Percentiles rank a stretch among this genome's conserved stretches.
These are phyloP conservation scores for Trichogramma dendrolimi DNA, from an alignment of 2,888 invertebrate genomes.

Conservation along the genomic window DNA sequence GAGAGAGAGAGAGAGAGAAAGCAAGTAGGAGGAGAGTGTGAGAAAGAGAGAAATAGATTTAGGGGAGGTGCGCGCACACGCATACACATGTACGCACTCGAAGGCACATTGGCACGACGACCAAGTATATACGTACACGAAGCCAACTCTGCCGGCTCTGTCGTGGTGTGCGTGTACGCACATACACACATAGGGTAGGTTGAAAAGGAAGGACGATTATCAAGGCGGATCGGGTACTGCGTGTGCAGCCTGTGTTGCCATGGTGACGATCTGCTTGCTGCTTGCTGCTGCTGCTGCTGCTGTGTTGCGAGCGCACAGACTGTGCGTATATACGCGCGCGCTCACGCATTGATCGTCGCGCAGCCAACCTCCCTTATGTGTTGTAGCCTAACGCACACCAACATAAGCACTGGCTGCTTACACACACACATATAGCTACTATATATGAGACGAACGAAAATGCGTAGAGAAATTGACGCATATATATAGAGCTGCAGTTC, in stretches of 20 bases:
- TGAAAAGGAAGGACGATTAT: slow-evolving; percentile 30
- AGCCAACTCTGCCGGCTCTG: background rate
- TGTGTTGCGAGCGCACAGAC: slow-evolving; percentile 21
- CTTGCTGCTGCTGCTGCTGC: slow-evolving; percentile 25
- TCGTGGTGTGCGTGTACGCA: slow-evolving; percentile 24
- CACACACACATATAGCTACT: too few relatives aligned
- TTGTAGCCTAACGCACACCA: too few relatives aligned
- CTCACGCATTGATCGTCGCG: slow-evolving; percentile 50
- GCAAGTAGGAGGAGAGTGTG: background rate
- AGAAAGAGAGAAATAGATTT: background rate
- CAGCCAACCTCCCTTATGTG: too few relatives aligned
- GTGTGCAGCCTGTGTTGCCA: slow-evolving; percentile 28
- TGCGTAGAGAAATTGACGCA: too few relatives aligned
- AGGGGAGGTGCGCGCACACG: background rate
- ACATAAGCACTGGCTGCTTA: too few relatives aligned
- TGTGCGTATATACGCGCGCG: slow-evolving; percentile 30
- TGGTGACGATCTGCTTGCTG: background rate
- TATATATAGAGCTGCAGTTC: too few relatives aligned
- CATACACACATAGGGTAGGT: slow-evolving; percentile 33
- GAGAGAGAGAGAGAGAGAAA: background rate
- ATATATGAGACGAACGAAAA: too few relatives aligned
- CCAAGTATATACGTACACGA: too few relatives aligned
- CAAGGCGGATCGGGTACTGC: slow-evolving; percentile 40
- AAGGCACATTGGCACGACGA: background rate
- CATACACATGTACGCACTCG: background rate